phyloP scores from a whole-genome alignment of 2,888 invertebrate genomes.

The Drosophila quinaria region DNA sequence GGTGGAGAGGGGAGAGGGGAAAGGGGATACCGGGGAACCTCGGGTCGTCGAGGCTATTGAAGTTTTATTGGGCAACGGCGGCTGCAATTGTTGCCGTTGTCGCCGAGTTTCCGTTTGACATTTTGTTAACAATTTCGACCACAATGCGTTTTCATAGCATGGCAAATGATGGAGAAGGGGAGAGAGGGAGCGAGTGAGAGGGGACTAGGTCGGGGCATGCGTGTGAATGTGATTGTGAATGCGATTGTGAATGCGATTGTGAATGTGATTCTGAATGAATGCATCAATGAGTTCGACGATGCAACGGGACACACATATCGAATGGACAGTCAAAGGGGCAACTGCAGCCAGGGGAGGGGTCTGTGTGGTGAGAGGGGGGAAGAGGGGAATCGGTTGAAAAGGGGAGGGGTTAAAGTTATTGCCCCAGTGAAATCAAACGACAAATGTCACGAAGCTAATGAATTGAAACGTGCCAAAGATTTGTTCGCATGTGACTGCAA shows the following conservation, averaged over 20 bases:
- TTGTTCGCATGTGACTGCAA: conserved; percentile 57
- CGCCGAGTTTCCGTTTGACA: conserved; percentile 77
- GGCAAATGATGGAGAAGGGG: conserved; percentile 7
- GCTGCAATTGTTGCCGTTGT: conserved; percentile 27
- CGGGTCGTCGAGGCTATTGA: conserved; percentile 69
- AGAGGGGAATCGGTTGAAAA: neutral
- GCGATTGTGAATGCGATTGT: conserved; percentile 42
- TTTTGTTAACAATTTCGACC: conserved; percentile 82
- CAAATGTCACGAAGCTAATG: conserved; percentile 81
- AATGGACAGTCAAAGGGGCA: conserved; percentile 27
- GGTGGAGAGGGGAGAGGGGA: neutral
- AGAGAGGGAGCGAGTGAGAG: neutral
- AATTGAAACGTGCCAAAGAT: conserved; percentile 81
- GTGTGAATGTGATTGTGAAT: conserved; percentile 69
- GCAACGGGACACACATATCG: conserved; percentile 41
- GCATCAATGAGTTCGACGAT: conserved; percentile 69
- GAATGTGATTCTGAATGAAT: conserved; percentile 46
- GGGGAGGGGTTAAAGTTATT: conserved; percentile 55
- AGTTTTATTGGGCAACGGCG: conserved; percentile 73
- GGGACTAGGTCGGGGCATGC: conserved; percentile 46
- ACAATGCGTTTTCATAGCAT: conserved; percentile 79
- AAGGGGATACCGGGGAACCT: conserved; percentile 16
- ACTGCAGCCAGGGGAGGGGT: neutral
- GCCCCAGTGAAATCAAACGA: conserved; percentile 77
- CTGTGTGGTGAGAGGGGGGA: neutral